Base-by-base conservation (phyloP, 2,113 vertebrate genomes). In the Lanius collurio region DNA sequence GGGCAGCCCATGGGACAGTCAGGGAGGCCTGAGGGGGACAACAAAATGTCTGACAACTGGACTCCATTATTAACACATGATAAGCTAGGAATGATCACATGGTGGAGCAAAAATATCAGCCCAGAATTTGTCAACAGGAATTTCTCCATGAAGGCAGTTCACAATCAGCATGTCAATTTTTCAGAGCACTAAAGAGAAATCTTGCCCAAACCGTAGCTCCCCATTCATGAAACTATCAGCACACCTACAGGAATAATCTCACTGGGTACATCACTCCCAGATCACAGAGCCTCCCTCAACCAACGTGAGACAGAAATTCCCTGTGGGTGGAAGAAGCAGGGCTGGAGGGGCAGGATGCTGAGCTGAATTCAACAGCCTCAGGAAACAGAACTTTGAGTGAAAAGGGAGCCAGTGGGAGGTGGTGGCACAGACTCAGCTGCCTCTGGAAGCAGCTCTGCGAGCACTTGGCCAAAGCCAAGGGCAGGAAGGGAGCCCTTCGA, bases 41-140 rank as follows among this genome's bases (percentile, higher is more conserved):
- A 70, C 73, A 73, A 74, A 74, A 89, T 21, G 8, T 77, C 71
- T 94, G 70, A 84, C 64, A 89, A 95, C 87, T 71, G 78, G 62
- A 60, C 67, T 90, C 88, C 64, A 47, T 90, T 88, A 77, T 42
- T 90, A 86, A 88, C 79, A 93, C 68, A 70, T 33, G 75, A 90
- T 70, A 94, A 96, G 76, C 59, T 57, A 23, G 31, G 68, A 92
- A 52, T 27, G 75, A 70, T 69, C 85, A 74, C 50, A 65, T 24
- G n/a, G 83, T 16, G 30, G 11, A 86, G 59, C 53, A 85, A 90
- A 91, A 94, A 53, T 55, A 90, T 44, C 8, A 1, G 33, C 63
- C 4, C 63, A 62, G 53, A 92, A 92, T 73, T 68, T 90, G 71
- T 50, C 46, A 53, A 49, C 50, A 80, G 31, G n/a, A 80, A 74